A percentile compares a stretch with the other conserved stretches of the same genome.
Evolutionary conservation across 2,888 invertebrate genomes (phyloP).

Genomic region (Spilarctia lutea): DNA sequence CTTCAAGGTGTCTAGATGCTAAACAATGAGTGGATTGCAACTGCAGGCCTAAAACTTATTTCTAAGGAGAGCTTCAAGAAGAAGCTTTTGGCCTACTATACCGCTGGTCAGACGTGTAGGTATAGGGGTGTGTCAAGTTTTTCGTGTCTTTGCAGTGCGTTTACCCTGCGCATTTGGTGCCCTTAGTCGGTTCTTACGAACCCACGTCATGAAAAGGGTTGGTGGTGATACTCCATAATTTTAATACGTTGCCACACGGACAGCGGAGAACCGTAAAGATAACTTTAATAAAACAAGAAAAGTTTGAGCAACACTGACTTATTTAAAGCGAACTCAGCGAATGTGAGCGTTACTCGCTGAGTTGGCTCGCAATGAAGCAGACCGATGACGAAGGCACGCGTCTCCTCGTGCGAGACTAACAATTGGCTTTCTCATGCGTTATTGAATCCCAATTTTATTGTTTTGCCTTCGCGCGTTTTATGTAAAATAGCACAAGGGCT

Average conservation of each 20-base stretch:
- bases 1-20: too few species aligned
- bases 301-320: slow-evolving; percentile 2
- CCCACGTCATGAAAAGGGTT: too few species aligned
- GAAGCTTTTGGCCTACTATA: too few species aligned
- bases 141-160: too few species aligned
- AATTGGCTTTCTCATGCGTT: background rate
- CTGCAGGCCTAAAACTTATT: too few species aligned
- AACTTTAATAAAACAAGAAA: background rate
- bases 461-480: background rate
- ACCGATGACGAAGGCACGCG: background rate
- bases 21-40: too few species aligned
- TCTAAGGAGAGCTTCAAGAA: too few species aligned
- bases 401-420: background rate
- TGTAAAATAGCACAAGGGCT: background rate
- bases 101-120: too few species aligned
- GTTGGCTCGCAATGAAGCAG: slow-evolving; percentile 11
- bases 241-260: background rate
- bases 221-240: background rate
- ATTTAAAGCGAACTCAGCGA: slow-evolving; percentile 10
- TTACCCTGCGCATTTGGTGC: too few species aligned
- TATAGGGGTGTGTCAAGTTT: too few species aligned
- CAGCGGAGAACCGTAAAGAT: background rate
- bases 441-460: background rate
- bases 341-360: slow-evolving; percentile 12
- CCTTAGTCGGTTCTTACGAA: too few species aligned